phyloP scores from a whole-genome alignment of 2,113 vertebrate species.

The Chionomys nivalis region DNA sequence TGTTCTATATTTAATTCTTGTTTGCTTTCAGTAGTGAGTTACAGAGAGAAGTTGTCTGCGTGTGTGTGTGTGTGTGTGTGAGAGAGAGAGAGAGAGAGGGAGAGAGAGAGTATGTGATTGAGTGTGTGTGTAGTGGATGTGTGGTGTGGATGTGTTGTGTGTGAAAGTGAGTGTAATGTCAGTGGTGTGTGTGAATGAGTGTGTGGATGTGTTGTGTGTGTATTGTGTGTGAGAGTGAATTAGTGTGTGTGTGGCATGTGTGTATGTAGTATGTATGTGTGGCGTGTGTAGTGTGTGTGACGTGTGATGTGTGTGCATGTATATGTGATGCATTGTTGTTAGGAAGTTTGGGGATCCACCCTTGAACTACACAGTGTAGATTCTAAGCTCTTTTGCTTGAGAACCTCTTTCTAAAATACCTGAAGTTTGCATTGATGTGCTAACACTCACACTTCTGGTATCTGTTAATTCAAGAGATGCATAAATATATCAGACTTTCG shows the following conservation, averaged over 20 bases:
- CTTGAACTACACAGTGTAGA: not conserved
- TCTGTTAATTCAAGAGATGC: constrained; percentile 53
- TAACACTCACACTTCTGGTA: not conserved
- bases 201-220: not conserved
- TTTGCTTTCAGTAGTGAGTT: constrained; percentile 31
- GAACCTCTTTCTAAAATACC: not conserved
- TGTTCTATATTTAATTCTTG: not conserved
- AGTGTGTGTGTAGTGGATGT: not conserved
- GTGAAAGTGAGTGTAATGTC: not conserved
- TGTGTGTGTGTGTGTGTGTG: not conserved
- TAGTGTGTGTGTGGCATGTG: not conserved
- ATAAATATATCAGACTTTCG: not conserved
- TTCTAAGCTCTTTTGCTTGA: not conserved
- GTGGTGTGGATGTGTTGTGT: not conserved
- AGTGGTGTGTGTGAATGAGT: not conserved
- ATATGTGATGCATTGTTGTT: not conserved
- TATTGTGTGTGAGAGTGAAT: not conserved
- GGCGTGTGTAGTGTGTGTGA: not conserved
- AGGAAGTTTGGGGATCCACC: not conserved
- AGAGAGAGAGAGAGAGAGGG: too few relatives aligned
- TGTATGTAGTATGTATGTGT: not conserved
- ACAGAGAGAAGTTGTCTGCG: not conserved
- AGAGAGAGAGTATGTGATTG: not conserved
- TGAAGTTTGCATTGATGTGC: not conserved
- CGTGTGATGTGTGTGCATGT: not conserved